Base-by-base conservation (phyloP, 2,797 vertebrate genomes). In the Ptychadena robeensis region DNA sequence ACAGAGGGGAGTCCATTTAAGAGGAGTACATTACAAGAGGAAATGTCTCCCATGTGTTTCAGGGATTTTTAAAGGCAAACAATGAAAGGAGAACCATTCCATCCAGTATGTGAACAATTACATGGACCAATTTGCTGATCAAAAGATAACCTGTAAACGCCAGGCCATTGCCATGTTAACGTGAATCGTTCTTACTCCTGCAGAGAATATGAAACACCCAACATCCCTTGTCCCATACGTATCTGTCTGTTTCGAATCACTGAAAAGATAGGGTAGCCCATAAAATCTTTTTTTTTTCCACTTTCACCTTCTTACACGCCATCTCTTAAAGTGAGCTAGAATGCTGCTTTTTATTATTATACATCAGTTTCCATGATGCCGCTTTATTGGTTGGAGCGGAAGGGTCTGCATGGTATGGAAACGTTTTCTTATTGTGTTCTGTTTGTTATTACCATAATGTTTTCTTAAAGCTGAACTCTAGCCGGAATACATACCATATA, bases 91-190 rank as follows among this genome's bases (percentile, higher is more conserved):
- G 38, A 85, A 85, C 83, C 37, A 76, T 85, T 85, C 76, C 31
- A 69, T 85, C 63, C 68, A 85, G 72, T 85, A 85, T 85, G 83
- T 71, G 78, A 81, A 68, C 72, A 85, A 85, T 85, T 85, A 80
- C 59, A 64, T 35, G 53, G 78, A 76, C 61, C 72, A 81, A 85
- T 85, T 76, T 75, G 38, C 83, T 85, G 83, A 85, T 85, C 72
- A 85, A 85, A 85, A 74, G 83, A 85, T 81, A 85, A 85, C 71
- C 77, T 76, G 53, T 40, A 31, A 38, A 48, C 73, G 32, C 22
- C 5, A 63, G 73, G 71, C 64, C 35, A 64, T 40, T 32, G 38
- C 67, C 27, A 64, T 59, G 75, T 71, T 81, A 64, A 81, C 66
- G 77, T 80, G 72, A 76, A 64, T 70, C 10, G 0, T 35, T 44